Percentiles rank a stretch among this genome's conserved stretches.
Evolutionary conservation across 2,113 vertebrate genomes (phyloP).

Genomic region (Myiagra hebetior): DNA sequence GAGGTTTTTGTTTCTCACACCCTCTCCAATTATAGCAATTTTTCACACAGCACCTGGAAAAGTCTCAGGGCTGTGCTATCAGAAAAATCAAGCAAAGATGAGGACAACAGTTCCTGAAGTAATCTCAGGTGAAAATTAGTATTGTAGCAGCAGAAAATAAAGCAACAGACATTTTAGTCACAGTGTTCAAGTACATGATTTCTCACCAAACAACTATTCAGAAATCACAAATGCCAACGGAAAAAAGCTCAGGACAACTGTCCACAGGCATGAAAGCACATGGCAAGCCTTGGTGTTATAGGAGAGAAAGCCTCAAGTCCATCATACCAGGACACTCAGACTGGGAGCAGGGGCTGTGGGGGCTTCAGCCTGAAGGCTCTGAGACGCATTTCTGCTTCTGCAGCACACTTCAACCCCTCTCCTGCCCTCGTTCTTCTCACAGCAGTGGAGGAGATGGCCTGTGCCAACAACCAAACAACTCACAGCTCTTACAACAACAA

Average conservation of each 20-base stretch:
- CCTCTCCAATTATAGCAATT: neutral
- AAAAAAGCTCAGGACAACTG: neutral
- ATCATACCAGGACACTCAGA: rapidly evolving
- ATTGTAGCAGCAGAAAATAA: neutral
- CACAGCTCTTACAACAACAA: neutral
- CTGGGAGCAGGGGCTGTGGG: neutral
- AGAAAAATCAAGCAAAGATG: neutral
- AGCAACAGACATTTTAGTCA: neutral
- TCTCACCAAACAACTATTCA: neutral
- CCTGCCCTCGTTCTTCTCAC: neutral
- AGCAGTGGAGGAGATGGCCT: neutral
- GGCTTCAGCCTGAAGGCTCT: neutral
- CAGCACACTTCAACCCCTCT: neutral
- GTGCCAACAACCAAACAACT: neutral
- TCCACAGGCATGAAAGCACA: neutral
- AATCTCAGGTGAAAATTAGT: neutral
- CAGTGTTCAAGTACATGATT: neutral
- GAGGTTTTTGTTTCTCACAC: neutral
- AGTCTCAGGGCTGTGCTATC: neutral
- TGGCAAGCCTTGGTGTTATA: neutral
- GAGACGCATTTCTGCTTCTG: rapidly evolving
- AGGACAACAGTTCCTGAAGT: neutral
- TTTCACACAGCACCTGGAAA: neutral
- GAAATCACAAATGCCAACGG: neutral
- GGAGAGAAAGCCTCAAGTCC: neutral